Base-by-base conservation (phyloP, 2,888 invertebrate species). In the Rotaria magnacalcarata region DNA sequence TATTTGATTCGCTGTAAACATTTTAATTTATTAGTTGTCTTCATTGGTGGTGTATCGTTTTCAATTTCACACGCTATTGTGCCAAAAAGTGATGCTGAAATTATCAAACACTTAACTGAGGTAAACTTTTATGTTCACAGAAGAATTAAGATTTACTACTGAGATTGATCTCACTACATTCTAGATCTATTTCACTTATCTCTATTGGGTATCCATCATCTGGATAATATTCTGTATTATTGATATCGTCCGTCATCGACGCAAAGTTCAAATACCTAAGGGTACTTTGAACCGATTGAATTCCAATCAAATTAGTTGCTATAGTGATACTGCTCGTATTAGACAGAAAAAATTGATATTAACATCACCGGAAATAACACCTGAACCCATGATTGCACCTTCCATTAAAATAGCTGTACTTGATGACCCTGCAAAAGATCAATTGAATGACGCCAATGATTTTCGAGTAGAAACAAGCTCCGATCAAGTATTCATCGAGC, bases 191-290 rank as follows among this genome's bases (percentile, higher is more conserved):
- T 80, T 80, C 43, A 47, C 75, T 8, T 80, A 24, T 47, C 6
- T 80, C 19, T 80, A 80, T 10, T 80, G 75, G 75, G 10, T 80
- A 43, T 80, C 75, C 8, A 80, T 80, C 8, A 24, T 80, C 10
- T 80, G 75, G 75, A 80, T 80, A 8, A 10, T 21, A 5, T 80
- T 80, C 21, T 80, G 41, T 24, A 80, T 80, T 80, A n/a, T 80
- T 47, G 75, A 80, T 47, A 47, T 80, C 16, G 19, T 80, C n/a
- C 27, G 27, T 67, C 67, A 27, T 67, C n/a, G 27, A 16, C 7
- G 16, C 0, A 67, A 67, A 27, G 34, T 27, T 4, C 6, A 21
- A 21, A 24, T 56, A 5, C 56, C 56, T 56, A 21, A 21, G 1
- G 24, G 24, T 3, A 21, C 4, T 56, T 56, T 56, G 24, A 5